Conservation (phyloP, 2,797 vertebrate species). For the Pseudocheirus occidentalis region DNA sequence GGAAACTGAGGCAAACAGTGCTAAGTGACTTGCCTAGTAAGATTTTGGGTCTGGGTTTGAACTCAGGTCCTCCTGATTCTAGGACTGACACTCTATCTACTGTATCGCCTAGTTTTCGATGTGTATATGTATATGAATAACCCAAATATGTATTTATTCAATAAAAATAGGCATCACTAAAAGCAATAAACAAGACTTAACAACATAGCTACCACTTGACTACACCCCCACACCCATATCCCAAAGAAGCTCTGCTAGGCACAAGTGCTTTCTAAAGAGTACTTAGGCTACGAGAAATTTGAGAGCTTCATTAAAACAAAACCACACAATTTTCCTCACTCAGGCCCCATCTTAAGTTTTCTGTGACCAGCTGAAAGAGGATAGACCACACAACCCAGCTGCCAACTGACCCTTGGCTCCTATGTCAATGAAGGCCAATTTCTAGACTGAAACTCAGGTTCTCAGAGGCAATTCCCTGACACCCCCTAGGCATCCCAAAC, state of each 20-base stretch:
- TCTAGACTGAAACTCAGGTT: background rate
- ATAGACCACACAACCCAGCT: background rate
- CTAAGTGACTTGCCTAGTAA: background rate
- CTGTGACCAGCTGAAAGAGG: background rate
- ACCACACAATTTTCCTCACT: background rate
- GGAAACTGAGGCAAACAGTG: background rate
- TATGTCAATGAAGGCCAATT: background rate
- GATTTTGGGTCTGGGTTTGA: background rate
- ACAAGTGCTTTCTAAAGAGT: background rate
- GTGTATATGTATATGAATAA: background rate
- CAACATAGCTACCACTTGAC: too few species aligned
- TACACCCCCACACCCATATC: too few species aligned
- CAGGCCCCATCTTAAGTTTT: background rate
- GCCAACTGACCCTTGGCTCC: background rate
- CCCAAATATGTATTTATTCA: background rate
- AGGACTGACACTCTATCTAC: too few species aligned
- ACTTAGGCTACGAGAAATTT: background rate
- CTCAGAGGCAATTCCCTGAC: background rate
- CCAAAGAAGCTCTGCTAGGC: too few species aligned
- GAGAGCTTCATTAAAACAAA: background rate
- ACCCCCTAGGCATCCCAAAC: background rate
- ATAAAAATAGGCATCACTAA: background rate
- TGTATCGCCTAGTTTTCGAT: background rate
- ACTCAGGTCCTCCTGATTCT: background rate
- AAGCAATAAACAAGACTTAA: background rate